These are phyloP conservation scores for Netelia virgata DNA, from an alignment of 2,888 invertebrate genomes.

Conservation along the genomic window DNA sequence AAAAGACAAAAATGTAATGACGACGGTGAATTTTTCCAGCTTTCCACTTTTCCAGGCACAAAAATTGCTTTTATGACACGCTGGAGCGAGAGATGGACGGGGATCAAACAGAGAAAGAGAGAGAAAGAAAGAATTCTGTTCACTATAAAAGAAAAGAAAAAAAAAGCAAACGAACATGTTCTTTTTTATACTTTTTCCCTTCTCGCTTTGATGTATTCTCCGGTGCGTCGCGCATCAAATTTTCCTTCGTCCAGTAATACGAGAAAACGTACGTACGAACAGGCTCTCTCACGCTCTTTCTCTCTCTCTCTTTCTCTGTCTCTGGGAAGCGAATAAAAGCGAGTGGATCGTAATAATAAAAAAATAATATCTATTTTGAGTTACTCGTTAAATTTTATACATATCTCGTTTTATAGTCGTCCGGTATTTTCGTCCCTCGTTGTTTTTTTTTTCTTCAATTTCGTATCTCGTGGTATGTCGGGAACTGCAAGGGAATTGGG, in stretches of 20 bases:
- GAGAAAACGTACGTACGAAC: not conserved
- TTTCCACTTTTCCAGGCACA: no score
- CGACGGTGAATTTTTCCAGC: not conserved
- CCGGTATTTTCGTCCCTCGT: no score
- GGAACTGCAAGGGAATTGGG: not conserved
- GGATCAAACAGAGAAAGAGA: no score
- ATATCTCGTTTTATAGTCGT: no score
- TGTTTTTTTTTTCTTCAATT: not conserved
- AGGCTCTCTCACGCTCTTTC: not conserved
- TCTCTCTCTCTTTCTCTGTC: not conserved
- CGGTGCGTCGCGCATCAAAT: conserved; percentile 11
- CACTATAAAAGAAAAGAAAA: not conserved
- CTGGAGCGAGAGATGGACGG: no score
- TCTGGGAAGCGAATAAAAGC: no score
- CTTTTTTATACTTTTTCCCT: not conserved
- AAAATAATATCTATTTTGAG: no score
- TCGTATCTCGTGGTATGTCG: not conserved
- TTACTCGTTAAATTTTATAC: no score
- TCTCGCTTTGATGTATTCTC: conserved; percentile 33
- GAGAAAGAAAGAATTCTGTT: no score
- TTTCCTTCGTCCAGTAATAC: conserved; percentile 25
- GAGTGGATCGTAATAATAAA: no score
- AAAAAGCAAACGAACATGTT: not conserved
- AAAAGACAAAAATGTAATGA: not conserved
- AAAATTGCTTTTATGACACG: no score